Evolutionary conservation across 2,797 vertebrate species (phyloP).

Genomic region (Yasuhikotakia modesta): DNA sequence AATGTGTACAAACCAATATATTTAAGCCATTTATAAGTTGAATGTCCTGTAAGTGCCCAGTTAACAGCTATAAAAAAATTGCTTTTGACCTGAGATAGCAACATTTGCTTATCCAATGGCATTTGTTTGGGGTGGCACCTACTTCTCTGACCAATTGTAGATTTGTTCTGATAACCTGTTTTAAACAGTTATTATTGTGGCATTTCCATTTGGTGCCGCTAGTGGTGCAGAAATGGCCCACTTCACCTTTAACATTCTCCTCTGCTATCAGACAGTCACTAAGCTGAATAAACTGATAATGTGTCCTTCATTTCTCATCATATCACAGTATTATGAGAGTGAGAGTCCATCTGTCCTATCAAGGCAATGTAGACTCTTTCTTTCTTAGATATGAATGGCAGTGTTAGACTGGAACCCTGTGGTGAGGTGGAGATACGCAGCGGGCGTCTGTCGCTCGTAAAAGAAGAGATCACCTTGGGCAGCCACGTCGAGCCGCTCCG

Average conservation of each 20-base stretch:
- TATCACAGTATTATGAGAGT: conserved; percentile 8
- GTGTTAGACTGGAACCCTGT: conserved; percentile 56
- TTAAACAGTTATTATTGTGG: conserved; percentile 34
- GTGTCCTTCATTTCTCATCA: conserved; percentile 33
- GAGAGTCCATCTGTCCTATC: conserved; percentile 29
- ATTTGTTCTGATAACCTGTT: conserved; percentile 45
- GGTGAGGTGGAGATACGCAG: conserved; percentile 49
- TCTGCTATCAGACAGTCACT: conserved; percentile 45
- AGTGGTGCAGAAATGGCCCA: not conserved
- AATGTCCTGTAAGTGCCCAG: not conserved
- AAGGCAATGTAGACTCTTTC: conserved; percentile 33
- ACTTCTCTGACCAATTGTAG: not conserved
- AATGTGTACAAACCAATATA: not conserved
- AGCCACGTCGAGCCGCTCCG: conserved; percentile 69
- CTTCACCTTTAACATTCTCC: conserved; percentile 62
- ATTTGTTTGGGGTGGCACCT: not conserved
- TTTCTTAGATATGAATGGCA: conserved; percentile 48
- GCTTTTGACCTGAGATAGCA: not conserved
- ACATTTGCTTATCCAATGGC: not conserved
- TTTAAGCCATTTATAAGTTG: not conserved
- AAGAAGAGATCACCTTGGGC: conserved; percentile 79
- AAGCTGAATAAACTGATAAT: conserved; percentile 56
- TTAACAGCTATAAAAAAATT: not conserved
- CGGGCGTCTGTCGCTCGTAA: conserved; percentile 63
- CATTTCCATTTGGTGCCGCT: not conserved